Conservation (phyloP, 2,888 invertebrate genomes). For the Phalangium opilio region DNA sequence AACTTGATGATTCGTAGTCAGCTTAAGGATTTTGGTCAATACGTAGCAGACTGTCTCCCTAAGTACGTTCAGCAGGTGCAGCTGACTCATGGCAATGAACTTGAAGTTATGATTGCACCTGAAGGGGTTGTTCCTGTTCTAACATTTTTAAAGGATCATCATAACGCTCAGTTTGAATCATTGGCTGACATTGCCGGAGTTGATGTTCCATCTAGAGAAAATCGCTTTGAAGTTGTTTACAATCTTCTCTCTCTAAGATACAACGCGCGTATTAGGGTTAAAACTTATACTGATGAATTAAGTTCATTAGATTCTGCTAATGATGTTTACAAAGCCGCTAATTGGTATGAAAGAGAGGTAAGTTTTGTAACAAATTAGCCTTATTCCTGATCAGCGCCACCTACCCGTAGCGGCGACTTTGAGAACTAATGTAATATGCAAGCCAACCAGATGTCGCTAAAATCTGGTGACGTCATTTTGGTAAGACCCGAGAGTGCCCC, state of each 20-base stretch:
- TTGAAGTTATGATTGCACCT: slow-evolving; percentile 76
- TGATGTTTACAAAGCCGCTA: slow-evolving; percentile 70
- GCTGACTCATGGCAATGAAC: slow-evolving; percentile 67
- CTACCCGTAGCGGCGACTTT: too few species aligned
- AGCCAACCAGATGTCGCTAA: too few species aligned
- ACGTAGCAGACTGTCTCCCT: slow-evolving; percentile 84
- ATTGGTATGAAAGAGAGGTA: slow-evolving; percentile 56
- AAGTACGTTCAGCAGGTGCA: slow-evolving; percentile 94
- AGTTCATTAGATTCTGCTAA: slow-evolving; percentile 73
- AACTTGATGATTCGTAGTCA: slow-evolving; percentile 29
- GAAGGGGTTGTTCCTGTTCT: slow-evolving; percentile 85
- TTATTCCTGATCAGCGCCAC: too few species aligned
- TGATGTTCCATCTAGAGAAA: slow-evolving; percentile 74
- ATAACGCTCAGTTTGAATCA: slow-evolving; percentile 79
- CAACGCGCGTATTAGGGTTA: slow-evolving; percentile 84
- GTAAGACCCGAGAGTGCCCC: too few species aligned
- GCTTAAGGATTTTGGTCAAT: slow-evolving; percentile 62
- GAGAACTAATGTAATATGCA: too few species aligned
- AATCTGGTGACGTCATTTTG: too few species aligned
- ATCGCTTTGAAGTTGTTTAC: slow-evolving; percentile 90
- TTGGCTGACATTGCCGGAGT: slow-evolving; percentile 81
- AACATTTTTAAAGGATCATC: slow-evolving; percentile 86
- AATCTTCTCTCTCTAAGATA: slow-evolving; percentile 78
- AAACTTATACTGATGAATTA: slow-evolving; percentile 95
- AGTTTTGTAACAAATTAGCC: too few species aligned